Evolutionary conservation across 2,888 invertebrate genomes (phyloP), one percentile per base, ranked within the genome.

Genomic region (Melanargia galathea): DNA sequence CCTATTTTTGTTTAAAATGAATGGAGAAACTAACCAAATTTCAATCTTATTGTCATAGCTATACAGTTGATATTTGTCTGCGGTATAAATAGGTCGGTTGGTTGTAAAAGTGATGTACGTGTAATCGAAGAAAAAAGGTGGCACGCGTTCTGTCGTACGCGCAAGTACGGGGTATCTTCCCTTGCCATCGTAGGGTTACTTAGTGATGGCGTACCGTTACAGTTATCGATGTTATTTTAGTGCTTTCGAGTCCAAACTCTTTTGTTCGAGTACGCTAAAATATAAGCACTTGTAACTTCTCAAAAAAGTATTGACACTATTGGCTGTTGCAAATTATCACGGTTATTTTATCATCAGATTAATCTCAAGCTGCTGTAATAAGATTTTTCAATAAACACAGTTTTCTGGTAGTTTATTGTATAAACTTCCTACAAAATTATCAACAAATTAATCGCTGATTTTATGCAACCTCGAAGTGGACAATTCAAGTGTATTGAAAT

Each of bases 41-140:
- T 72, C 0, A 6, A 66, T 63, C 64, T 62, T 78, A 73, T 2
- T 0, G 0, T 0, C 0, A 2, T 0, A 0, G 0, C 0, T 0
- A n/a, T 75, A 77, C 35, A 62, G 74, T 74, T 70, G n/a, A 26
- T 63, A 71, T 67, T 78, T 5, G 0, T 0, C 2, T 60, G 33
- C 0, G 2, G 7, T 26, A 3, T n/a, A 38, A 63, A 65, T 62
- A 58, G 43, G 62, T 66, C 68, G 71, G 74, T 76, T 75, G 71
- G 79, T 80, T 81, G 77, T 75, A 75, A 58, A 74, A 78, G 77
- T 77, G 79, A 76, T 69, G 82, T 80, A 84, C 82, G 84, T 87
- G 81, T 83, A 84, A 83, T 81, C 78, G 80, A 82, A 86, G 83
- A 83, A 90, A 90, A 90, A 90, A 89, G 85, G 85, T 86, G 90